Evolutionary conservation across 2,113 vertebrate species (phyloP).

Genomic region (Uria lomvia): DNA sequence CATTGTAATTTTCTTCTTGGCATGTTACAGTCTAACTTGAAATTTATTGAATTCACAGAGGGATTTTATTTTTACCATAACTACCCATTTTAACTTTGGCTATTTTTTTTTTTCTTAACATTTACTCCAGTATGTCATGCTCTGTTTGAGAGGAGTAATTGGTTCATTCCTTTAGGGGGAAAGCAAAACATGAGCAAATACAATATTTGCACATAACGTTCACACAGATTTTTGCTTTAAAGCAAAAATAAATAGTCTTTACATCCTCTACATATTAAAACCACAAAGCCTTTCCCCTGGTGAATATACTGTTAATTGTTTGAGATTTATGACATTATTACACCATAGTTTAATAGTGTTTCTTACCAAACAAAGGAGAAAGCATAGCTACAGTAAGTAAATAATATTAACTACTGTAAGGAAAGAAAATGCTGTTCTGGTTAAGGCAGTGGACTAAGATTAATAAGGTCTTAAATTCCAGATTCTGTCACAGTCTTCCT

Average conservation of each 20-base stretch:
- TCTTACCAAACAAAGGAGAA: background rate
- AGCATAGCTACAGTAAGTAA: constrained; percentile 5
- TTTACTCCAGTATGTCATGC: background rate
- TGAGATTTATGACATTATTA: constrained; percentile 11
- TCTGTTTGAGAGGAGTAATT: constrained; percentile 29
- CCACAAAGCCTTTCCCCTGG: background rate
- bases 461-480: constrained; percentile 26
- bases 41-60: background rate
- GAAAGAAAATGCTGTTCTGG: background rate
- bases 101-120: background rate
- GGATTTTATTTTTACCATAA: background rate
- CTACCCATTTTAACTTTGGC: background rate
- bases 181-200: constrained; percentile 1
- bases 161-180: constrained; percentile 1
- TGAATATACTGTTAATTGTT: constrained; percentile 16
- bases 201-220: background rate
- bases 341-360: background rate
- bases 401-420: constrained; percentile 8
- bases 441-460: background rate
- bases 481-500: background rate
- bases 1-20: background rate
- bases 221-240: background rate
- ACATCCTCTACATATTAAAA: background rate
- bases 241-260: constrained; percentile 13
- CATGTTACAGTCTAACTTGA: background rate